Evolutionary conservation across 2,113 vertebrate genomes (phyloP).

Genomic region (Leptosomus discolor): DNA sequence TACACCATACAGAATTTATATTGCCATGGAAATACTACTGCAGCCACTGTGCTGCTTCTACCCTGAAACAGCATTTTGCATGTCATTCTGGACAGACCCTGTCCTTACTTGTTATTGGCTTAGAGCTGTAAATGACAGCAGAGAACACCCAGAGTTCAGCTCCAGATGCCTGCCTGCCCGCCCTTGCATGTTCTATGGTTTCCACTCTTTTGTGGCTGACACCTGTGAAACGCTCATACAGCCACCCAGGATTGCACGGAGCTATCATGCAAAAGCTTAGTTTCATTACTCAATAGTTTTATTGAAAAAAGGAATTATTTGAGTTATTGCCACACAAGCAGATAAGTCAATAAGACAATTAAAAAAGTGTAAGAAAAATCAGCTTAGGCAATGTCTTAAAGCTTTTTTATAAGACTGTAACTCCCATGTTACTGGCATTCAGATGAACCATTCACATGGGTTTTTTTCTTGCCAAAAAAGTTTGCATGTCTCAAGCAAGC

Average conservation of each 20-base stretch:
- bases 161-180: not conserved
- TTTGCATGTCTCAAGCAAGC: not conserved
- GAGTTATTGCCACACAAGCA: not conserved
- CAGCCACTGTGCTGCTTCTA: not conserved
- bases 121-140: not conserved
- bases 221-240: accelerated
- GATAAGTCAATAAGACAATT: not conserved
- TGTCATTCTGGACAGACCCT: not conserved
- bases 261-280: not conserved
- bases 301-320: not conserved
- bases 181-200: not conserved
- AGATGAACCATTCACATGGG: not conserved
- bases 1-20: not conserved
- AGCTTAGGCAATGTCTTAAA: not conserved
- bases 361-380: not conserved
- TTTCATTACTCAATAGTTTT: not conserved
- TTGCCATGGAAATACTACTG: not conserved
- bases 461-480: not conserved
- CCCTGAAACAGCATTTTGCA: not conserved
- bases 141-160: not conserved
- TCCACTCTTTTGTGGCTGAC: not conserved
- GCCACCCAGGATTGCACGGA: not conserved
- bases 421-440: not conserved
- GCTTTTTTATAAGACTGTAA: not conserved
- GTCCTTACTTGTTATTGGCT: not conserved